Evolutionary conservation across 2,888 invertebrate genomes (phyloP).

Genomic region (Drosophila quinaria): DNA sequence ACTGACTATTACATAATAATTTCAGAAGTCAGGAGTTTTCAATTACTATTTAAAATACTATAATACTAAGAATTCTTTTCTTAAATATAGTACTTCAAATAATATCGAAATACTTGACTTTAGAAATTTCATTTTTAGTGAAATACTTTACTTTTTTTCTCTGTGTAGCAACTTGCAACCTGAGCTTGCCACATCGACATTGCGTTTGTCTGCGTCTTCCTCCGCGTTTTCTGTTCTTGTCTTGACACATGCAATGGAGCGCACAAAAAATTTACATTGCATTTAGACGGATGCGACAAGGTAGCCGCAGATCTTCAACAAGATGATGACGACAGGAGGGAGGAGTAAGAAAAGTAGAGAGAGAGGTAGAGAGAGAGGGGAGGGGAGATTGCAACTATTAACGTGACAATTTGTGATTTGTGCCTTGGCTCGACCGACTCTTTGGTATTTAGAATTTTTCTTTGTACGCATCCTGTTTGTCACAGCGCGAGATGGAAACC

Average conservation of each 20-base stretch:
- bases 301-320: conserved; percentile 45
- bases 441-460: conserved; percentile 81
- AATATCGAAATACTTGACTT: too few species aligned
- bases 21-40: too few species aligned
- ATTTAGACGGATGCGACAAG: conserved; percentile 73
- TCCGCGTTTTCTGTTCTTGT: conserved; percentile 53
- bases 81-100: too few species aligned
- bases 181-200: conserved; percentile 25
- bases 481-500: conserved; percentile 52
- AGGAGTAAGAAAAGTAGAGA: conserved; percentile 20
- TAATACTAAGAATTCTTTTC: too few species aligned
- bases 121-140: too few species aligned
- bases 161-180: conserved; percentile 15
- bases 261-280: conserved; percentile 82
- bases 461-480: conserved; percentile 70
- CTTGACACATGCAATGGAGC: conserved; percentile 75
- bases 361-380: background rate
- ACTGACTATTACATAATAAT: too few species aligned
- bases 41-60: too few species aligned
- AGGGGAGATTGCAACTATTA: conserved; percentile 63
- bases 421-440: conserved; percentile 62
- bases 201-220: conserved; percentile 15
- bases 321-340: conserved; percentile 26
- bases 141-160: background rate
- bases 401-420: conserved; percentile 82